phyloP scores from a whole-genome alignment of 2,797 vertebrate species.

The Meriones psammophilus region DNA sequence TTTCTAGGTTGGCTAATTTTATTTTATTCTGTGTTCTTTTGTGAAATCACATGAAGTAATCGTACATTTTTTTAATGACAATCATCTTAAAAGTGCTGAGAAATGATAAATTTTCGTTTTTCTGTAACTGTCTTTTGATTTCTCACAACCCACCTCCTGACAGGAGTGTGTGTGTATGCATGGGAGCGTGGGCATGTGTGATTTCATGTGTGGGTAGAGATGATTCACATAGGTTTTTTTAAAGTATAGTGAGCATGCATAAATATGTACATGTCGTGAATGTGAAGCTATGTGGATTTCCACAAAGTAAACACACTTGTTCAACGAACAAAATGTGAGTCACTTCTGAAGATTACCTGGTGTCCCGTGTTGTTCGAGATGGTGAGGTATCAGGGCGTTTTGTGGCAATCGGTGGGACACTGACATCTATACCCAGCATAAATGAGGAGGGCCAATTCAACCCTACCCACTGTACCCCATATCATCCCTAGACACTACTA shows the following conservation, averaged over 20 bases:
- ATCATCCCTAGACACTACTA: background rate
- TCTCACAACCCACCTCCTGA: background rate
- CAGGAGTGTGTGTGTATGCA: background rate
- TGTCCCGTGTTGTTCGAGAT: background rate
- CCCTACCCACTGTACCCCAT: background rate
- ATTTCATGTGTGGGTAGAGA: background rate
- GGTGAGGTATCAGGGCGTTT: background rate
- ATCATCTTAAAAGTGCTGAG: background rate
- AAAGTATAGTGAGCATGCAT: background rate
- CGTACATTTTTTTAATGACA: background rate
- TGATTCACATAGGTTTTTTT: background rate
- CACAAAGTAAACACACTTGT: background rate
- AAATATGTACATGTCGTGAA: background rate
- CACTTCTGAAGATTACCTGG: background rate
- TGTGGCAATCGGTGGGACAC: background rate
- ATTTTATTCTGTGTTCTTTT: background rate
- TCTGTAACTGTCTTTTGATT: slow-evolving; percentile 1
- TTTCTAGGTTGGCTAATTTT: background rate
- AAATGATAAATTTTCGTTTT: background rate
- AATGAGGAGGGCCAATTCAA: background rate
- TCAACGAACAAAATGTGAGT: background rate
- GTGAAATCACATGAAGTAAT: background rate
- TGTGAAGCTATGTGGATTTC: background rate
- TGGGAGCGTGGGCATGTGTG: background rate
- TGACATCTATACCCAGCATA: background rate